Evolutionary conservation across 2,113 vertebrate genomes (phyloP), one percentile per base, ranked within the genome.

Genomic region (Steatornis caripensis): DNA sequence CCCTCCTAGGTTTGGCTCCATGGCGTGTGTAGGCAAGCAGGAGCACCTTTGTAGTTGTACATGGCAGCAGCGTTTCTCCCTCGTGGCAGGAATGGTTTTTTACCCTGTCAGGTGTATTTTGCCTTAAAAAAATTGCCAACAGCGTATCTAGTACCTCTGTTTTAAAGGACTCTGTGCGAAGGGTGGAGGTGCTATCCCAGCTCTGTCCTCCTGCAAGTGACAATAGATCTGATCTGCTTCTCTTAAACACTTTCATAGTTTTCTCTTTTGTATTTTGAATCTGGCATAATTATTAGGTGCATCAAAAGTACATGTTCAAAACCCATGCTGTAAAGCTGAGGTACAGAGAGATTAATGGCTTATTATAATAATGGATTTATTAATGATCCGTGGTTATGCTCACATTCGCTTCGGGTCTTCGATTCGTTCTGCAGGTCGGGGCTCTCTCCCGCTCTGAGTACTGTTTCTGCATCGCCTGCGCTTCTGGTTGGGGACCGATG

Each of bases 11-110:
- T 37, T 57, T 84, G 74, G 13, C 12, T 82, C 60, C 39, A 41
- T 57, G 60, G 45, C 0, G 0, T 3, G 9, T n/a, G 36, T 8
- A 34, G 30, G 65, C 26, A 53, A 81, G 21, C 19, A 29, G 81
- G 34, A 87, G 43, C 48, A 26, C 36, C 69, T 91, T 18, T 53
- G 79, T 58, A 37, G 27, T 18, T 62, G 48, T 54, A 53, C 36
- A 9, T 49, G 55, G 54, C 26, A 85, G 46, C 41, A 77, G 57
- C 46, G 9, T 53, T 60, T 71, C 43, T 54, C 27, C 37, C 12
- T 48, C 11, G 1, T 20, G 36, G 29, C 71, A 46, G 36, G 39
- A 37, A 55, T 65, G 53, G 15, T 26, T 82, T 92, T 94, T 74
- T 55, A 61, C 41, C 34, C 48, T 24, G 0, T 17, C 88, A 37